These are phyloP conservation scores for Lethenteron reissneri DNA, from an alignment of 2,113 vertebrate genomes.

Conservation along the genomic window DNA sequence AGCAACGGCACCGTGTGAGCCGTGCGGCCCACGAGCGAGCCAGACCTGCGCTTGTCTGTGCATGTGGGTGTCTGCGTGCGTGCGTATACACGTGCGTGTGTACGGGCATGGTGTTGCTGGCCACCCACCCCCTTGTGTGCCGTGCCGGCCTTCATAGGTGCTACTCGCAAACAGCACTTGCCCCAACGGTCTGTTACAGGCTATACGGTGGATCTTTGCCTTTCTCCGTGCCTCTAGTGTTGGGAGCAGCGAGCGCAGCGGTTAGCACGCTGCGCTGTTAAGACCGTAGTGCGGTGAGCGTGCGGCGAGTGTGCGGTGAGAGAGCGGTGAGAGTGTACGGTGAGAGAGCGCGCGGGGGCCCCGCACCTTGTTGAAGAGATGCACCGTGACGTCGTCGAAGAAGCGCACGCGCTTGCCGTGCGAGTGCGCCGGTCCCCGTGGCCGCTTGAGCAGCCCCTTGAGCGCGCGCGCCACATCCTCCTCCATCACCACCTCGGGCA, in stretches of 20 bases:
- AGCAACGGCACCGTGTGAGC: conserved; percentile 22
- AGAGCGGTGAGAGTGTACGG: not conserved
- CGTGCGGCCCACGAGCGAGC: not conserved
- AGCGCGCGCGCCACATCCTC: not conserved
- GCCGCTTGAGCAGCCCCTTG: not conserved
- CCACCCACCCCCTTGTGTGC: too few relatives aligned
- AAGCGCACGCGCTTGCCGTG: not conserved
- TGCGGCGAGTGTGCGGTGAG: not conserved
- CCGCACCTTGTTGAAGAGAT: conserved; percentile 1
- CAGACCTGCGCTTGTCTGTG: too few relatives aligned
- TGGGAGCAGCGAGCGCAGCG: too few relatives aligned
- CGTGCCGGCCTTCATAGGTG: too few relatives aligned
- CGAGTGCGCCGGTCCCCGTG: not conserved
- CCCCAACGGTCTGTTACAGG: too few relatives aligned
- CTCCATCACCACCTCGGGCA: not conserved
- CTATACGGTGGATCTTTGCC: too few relatives aligned
- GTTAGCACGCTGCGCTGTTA: not conserved
- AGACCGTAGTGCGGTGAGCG: not conserved
- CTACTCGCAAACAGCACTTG: too few relatives aligned
- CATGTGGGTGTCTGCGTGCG: too few relatives aligned
- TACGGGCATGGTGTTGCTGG: not conserved
- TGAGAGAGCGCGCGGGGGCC: not conserved
- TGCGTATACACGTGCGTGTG: not conserved
- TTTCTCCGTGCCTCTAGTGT: too few relatives aligned
- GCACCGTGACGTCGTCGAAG: conserved; percentile 1